phyloP scores from a whole-genome alignment of 2,797 vertebrate species.

The Enteromius viviparus region DNA sequence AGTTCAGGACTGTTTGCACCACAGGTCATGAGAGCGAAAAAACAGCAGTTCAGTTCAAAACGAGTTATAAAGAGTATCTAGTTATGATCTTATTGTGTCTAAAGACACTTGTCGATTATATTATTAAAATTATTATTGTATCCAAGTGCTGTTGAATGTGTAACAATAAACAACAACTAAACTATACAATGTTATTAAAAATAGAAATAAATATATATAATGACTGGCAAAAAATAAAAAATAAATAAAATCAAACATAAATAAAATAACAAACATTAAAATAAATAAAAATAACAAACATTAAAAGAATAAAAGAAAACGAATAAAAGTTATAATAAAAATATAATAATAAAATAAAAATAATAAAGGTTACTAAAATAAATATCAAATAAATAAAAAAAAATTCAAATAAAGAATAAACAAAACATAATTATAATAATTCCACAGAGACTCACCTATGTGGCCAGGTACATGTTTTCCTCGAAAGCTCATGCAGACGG shows the following conservation, averaged over 20 bases:
- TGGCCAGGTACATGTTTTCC: conserved; percentile 89
- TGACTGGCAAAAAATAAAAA: not conserved
- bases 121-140: not conserved
- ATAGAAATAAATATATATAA: not conserved
- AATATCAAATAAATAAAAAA: not conserved
- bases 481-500: conserved; percentile 85
- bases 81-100: not conserved
- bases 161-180: not conserved
- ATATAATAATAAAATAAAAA: not conserved
- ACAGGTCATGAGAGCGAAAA: conserved; percentile 62
- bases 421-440: not conserved
- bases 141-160: not conserved
- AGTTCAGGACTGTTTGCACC: conserved; percentile 34
- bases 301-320: not conserved
- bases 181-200: not conserved
- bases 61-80: conserved; percentile 14
- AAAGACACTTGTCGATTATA: not conserved
- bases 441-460: conserved; percentile 81
- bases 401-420: not conserved
- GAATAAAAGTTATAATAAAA: not conserved
- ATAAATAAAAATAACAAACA: not conserved
- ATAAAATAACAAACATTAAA: conserved; percentile 1
- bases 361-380: not conserved
- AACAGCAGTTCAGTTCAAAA: conserved; percentile 59
- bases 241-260: not conserved